Evolutionary conservation across 2,113 vertebrate genomes (phyloP).

Genomic region (Campylomormyrus numenius): DNA sequence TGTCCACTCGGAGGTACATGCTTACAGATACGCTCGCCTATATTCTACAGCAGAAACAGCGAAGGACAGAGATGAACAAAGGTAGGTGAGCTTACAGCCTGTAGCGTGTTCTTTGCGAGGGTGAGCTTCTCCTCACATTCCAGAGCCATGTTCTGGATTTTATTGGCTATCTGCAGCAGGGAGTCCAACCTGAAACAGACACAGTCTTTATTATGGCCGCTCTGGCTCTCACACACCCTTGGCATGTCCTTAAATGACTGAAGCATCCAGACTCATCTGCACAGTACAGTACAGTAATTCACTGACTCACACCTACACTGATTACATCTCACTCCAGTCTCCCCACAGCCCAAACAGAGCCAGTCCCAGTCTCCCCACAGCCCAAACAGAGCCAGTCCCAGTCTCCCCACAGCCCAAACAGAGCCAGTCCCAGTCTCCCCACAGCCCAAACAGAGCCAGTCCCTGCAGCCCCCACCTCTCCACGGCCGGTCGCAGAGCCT

Average conservation of each 20-base stretch:
- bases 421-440: not conserved
- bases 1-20: not conserved
- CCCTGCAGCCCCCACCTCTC: slow-evolving; percentile 62
- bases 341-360: slow-evolving; percentile 64
- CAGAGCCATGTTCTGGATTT: slow-evolving; percentile 91
- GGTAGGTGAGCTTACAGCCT: slow-evolving; percentile 73
- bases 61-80: not conserved
- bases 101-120: slow-evolving; percentile 87
- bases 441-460: not conserved
- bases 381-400: not conserved
- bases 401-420: slow-evolving; percentile 78
- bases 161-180: slow-evolving; percentile 92
- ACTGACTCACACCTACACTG: not conserved
- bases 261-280: not conserved
- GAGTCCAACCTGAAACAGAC: slow-evolving; percentile 70
- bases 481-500: slow-evolving; percentile 83
- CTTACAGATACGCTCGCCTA: not conserved
- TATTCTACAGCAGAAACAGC: not conserved
- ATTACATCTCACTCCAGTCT: slow-evolving; percentile 53
- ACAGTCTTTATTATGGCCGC: not conserved
- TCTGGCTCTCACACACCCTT: not conserved
- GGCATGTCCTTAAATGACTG: not conserved
- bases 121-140: slow-evolving; percentile 96
- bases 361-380: slow-evolving; percentile 30
- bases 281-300: not conserved